Evolutionary conservation across 2,888 invertebrate species (phyloP).

Genomic region (Kryphioiulus occultus): DNA sequence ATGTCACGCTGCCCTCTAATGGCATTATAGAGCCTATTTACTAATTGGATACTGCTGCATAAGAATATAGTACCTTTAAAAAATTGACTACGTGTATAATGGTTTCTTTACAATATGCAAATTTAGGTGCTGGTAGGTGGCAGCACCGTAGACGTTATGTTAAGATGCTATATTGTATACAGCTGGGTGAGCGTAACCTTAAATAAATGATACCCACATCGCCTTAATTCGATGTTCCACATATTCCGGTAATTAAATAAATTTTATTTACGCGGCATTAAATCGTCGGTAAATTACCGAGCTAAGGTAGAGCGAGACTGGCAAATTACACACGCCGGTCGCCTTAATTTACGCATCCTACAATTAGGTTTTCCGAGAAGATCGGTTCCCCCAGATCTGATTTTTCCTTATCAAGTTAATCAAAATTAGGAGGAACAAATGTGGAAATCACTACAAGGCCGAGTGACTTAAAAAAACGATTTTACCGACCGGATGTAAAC

Average conservation of each 20-base stretch:
- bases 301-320: not conserved
- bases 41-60: too few relatives aligned
- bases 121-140: too few relatives aligned
- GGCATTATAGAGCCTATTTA: too few relatives aligned
- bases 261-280: not conserved
- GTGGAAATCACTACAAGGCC: constrained; percentile 1
- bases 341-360: not conserved
- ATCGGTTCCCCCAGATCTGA: not conserved
- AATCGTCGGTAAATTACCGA: not conserved
- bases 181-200: too few relatives aligned
- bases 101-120: too few relatives aligned
- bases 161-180: too few relatives aligned
- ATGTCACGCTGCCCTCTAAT: too few relatives aligned
- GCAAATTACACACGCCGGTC: not conserved
- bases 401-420: constrained; percentile 33
- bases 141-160: too few relatives aligned
- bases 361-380: constrained; percentile 7
- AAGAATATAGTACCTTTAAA: too few relatives aligned
- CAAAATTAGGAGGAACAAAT: constrained; percentile 27
- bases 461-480: not conserved
- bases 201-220: not conserved
- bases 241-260: not conserved
- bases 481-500: not conserved
- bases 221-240: not conserved
- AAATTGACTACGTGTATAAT: too few relatives aligned